Percentiles rank a stretch among this genome's conserved stretches.
These are phyloP conservation scores for Natrix natrix DNA, from an alignment of 2,797 vertebrate genomes.

Conservation along the genomic window DNA sequence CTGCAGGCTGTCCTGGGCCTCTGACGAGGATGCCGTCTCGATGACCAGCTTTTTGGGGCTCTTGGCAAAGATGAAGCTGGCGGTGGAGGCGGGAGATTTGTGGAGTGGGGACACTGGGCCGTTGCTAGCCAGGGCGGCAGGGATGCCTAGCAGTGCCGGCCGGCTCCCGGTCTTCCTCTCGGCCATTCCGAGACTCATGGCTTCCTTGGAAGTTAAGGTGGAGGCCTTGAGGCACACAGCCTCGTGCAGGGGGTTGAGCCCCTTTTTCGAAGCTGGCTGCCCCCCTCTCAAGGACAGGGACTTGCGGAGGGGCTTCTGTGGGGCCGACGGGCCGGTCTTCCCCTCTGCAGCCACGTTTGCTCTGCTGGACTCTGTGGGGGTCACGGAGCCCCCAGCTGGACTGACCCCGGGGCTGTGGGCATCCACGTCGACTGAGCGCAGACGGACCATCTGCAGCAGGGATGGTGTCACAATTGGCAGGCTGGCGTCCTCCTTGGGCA, in stretches of 20 bases:
- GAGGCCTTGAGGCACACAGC: slow-evolving; percentile 85
- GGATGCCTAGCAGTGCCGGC: not conserved
- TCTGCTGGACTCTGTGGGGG: not conserved
- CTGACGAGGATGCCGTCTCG: slow-evolving; percentile 73
- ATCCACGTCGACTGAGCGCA: slow-evolving; percentile 83
- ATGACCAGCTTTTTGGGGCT: slow-evolving; percentile 82
- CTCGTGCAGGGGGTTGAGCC: slow-evolving; percentile 79
- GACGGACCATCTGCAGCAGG: slow-evolving; percentile 93
- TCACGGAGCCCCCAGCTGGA: slow-evolving; percentile 36
- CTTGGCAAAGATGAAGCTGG: slow-evolving; percentile 95
- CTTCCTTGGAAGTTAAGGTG: slow-evolving; percentile 69
- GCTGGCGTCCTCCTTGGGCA: slow-evolving; percentile 85
- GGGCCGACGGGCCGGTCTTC: not conserved
- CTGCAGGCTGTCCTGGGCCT: slow-evolving; percentile 73
- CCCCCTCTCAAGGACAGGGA: slow-evolving; percentile 76
- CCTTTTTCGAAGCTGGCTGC: slow-evolving; percentile 42
- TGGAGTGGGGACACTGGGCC: slow-evolving; percentile 54
- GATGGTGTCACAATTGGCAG: slow-evolving; percentile 92
- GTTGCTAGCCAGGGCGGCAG: not conserved
- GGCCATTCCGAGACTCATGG: accelerated
- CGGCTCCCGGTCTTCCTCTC: not conserved
- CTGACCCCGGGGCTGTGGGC: slow-evolving; percentile 17
- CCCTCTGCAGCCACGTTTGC: not conserved
- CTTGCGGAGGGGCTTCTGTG: slow-evolving; percentile 79
- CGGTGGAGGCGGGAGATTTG: slow-evolving; percentile 83